Evolutionary conservation across 1,140 invertebrate species (phyloP).

Genomic region (Halesus radiatus): DNA sequence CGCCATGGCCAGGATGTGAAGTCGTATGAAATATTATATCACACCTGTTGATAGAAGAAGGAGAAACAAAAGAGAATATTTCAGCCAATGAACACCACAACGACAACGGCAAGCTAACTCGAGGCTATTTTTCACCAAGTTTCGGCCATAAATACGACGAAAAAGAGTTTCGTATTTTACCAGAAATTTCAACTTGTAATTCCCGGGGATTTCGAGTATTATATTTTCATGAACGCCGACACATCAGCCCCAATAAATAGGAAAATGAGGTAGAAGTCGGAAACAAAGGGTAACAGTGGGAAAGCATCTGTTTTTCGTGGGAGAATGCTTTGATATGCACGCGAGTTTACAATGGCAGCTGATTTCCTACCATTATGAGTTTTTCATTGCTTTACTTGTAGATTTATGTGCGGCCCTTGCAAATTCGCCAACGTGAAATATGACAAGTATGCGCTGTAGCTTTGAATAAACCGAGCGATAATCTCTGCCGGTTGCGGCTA

Average conservation of each 20-base stretch:
- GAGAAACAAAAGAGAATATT: no score
- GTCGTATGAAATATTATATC: no score
- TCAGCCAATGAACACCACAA: no score
- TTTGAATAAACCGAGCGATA: conserved; percentile 15
- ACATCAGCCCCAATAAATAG: conserved; percentile 42
- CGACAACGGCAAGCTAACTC: no score
- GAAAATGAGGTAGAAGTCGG: conserved; percentile 9
- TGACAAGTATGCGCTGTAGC: conserved; percentile 23
- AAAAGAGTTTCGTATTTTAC: background rate
- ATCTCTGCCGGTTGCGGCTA: background rate
- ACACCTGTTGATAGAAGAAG: no score
- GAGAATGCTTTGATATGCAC: conserved; percentile 51
- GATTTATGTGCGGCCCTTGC: conserved; percentile 31
- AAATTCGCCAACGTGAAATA: conserved; percentile 33
- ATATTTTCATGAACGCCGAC: background rate
- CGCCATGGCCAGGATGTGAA: no score
- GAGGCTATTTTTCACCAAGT: no score
- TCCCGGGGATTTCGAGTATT: no score
- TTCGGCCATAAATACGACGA: background rate
- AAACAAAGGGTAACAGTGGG: conserved; percentile 38
- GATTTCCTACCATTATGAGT: conserved; percentile 45
- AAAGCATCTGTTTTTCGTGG: conserved; percentile 45
- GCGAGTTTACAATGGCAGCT: conserved; percentile 40
- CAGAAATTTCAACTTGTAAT: no score
- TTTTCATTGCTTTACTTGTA: conserved; percentile 53